These are phyloP conservation scores for Mola mola DNA, from an alignment of 2,113 vertebrate species.

Conservation along the genomic window DNA sequence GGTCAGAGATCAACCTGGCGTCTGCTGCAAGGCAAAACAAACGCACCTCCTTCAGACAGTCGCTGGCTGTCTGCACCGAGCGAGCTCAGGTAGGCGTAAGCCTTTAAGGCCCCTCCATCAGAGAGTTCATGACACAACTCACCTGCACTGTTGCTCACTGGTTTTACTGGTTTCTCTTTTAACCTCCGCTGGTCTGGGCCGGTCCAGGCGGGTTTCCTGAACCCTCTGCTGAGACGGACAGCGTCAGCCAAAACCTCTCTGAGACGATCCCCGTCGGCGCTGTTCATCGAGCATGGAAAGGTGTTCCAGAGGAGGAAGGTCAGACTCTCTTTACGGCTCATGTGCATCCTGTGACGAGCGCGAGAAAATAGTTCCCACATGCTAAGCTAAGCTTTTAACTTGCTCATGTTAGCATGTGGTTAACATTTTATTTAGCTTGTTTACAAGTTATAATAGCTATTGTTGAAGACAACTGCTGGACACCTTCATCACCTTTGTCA, in stretches of 20 bases:
- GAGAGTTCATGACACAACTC: no score
- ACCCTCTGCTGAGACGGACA: constrained; percentile 81
- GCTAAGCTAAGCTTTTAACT: no score
- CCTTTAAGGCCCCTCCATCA: background rate
- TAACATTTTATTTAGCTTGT: no score
- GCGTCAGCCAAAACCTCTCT: constrained; percentile 79
- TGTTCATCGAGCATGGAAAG: constrained; percentile 69
- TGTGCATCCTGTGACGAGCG: no score
- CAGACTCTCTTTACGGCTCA: background rate
- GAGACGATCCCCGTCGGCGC: constrained; percentile 71
- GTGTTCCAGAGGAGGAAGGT: constrained; percentile 85
- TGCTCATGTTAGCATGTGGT: no score
- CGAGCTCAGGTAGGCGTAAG: constrained; percentile 78
- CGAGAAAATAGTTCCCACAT: no score
- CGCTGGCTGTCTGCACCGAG: constrained; percentile 76
- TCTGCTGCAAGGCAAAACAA: constrained; percentile 71
- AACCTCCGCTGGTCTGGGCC: constrained; percentile 1
- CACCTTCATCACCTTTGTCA: no score
- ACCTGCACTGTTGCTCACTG: background rate
- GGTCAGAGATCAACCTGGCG: constrained; percentile 85
- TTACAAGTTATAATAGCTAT: no score
- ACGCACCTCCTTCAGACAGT: constrained; percentile 82
- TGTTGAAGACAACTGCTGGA: no score
- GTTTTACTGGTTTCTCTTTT: background rate
- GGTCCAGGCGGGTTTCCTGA: constrained; percentile 78